Conservation (phyloP, 2,888 invertebrate species). For the Sphaeridia pumilis region DNA sequence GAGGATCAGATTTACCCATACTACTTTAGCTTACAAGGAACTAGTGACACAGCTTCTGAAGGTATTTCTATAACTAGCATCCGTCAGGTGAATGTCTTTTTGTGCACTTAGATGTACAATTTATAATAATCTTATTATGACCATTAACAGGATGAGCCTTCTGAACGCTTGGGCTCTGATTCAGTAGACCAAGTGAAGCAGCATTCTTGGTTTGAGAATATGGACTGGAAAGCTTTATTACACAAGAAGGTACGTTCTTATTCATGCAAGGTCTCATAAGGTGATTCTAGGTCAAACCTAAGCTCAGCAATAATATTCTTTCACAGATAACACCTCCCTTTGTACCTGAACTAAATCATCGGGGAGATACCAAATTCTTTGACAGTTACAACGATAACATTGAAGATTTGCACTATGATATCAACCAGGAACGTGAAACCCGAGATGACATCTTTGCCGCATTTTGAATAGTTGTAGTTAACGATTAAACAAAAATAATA, state of each 20-base stretch:
- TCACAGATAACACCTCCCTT: conserved; percentile 11
- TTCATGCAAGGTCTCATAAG: too few relatives aligned
- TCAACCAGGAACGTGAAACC: neutral
- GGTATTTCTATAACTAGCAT: too few relatives aligned
- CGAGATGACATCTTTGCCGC: conserved; percentile 2
- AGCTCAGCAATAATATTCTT: too few relatives aligned
- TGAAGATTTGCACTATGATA: neutral
- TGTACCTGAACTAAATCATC: conserved; percentile 2
- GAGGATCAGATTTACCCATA: conserved; percentile 9
- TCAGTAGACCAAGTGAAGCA: conserved; percentile 4
- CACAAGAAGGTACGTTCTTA: too few relatives aligned
- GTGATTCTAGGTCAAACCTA: too few relatives aligned
- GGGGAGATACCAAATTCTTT: conserved; percentile 13
- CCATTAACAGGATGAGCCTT: too few relatives aligned
- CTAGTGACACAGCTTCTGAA: conserved; percentile 1
- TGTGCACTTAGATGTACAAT: too few relatives aligned
- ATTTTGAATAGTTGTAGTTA: too few relatives aligned
- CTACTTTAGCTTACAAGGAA: conserved; percentile 1
- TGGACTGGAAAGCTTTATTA: conserved; percentile 5
- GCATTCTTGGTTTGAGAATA: conserved; percentile 11
- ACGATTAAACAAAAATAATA: too few relatives aligned
- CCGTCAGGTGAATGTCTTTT: too few relatives aligned
- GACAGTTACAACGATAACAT: conserved; percentile 4
- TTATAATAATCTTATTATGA: too few relatives aligned
- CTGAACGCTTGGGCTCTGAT: neutral